These are phyloP conservation scores for Clarias fuscus DNA, from an alignment of 2,797 vertebrate genomes.

Conservation along the genomic window DNA sequence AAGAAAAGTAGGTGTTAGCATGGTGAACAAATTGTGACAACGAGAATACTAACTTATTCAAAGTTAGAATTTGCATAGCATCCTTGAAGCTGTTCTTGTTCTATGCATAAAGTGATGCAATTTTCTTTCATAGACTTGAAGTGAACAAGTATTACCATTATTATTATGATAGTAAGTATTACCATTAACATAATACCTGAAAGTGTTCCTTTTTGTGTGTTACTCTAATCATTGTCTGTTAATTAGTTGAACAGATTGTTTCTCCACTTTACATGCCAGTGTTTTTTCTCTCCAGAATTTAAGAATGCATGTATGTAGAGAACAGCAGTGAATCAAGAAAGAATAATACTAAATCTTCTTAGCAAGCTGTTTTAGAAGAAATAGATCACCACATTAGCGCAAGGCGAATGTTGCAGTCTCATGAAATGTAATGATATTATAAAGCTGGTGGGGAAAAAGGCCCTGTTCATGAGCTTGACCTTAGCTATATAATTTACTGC, in stretches of 20 bases:
- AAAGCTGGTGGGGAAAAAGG: slow-evolving; percentile 39
- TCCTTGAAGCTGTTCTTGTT: background rate
- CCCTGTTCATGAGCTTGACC: slow-evolving; percentile 47
- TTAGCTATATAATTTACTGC: slow-evolving; percentile 55
- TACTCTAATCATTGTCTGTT: background rate
- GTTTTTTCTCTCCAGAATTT: background rate
- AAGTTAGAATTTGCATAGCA: background rate
- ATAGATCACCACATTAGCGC: slow-evolving; percentile 13
- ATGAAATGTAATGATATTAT: slow-evolving; percentile 42
- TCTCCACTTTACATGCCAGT: background rate
- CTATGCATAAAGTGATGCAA: background rate
- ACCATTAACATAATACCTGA: background rate
- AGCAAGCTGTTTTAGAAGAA: slow-evolving; percentile 21
- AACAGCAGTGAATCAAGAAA: background rate
- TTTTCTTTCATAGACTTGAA: background rate
- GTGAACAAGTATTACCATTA: background rate
- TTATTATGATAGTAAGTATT: too few relatives aligned
- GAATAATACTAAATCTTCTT: slow-evolving; percentile 8
- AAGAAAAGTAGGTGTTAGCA: background rate
- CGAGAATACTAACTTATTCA: background rate
- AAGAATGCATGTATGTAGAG: background rate
- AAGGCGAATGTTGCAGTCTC: slow-evolving; percentile 48
- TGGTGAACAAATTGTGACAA: background rate
- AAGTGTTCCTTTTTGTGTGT: background rate
- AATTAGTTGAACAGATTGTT: background rate